phyloP scores from a whole-genome alignment of 2,797 vertebrate species.

The Falco peregrinus region DNA sequence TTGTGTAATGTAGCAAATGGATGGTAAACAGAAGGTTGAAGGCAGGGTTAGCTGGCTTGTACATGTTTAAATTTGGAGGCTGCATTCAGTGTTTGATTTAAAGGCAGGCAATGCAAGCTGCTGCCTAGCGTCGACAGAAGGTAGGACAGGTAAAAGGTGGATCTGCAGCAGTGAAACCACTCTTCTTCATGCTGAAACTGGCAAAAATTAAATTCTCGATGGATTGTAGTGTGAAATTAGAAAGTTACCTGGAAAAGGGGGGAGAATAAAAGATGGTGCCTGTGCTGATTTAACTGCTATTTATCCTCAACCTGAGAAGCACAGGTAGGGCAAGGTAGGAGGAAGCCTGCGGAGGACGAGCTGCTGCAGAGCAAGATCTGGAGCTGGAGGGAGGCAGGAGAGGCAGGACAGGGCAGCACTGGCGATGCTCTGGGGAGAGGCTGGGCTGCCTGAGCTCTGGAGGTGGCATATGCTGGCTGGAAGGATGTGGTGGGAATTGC shows the following conservation, averaged over 20 bases:
- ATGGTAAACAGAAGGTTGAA: not conserved
- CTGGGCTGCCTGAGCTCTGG: not conserved
- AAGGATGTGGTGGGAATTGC: not conserved
- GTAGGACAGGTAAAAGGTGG: not conserved
- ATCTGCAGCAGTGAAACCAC: not conserved
- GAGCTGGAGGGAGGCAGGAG: not conserved
- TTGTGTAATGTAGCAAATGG: not conserved
- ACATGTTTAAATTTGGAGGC: not conserved
- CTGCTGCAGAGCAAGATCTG: not conserved
- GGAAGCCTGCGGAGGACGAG: not conserved
- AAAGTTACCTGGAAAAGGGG: not conserved
- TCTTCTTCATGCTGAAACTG: not conserved
- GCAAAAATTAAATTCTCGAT: not conserved
- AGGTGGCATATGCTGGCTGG: rapidly evolving
- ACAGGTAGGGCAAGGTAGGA: rapidly evolving
- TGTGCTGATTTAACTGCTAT: not conserved
- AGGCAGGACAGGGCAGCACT: not conserved
- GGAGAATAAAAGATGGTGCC: not conserved
- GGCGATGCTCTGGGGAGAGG: not conserved
- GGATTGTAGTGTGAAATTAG: not conserved
- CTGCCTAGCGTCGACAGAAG: not conserved
- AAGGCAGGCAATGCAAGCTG: not conserved
- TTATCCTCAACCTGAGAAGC: not conserved
- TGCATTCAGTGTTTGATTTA: not conserved
- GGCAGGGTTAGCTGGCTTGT: not conserved